phyloP scores from a whole-genome alignment of 2,888 invertebrate species.

The Chromoteleia sp. region DNA sequence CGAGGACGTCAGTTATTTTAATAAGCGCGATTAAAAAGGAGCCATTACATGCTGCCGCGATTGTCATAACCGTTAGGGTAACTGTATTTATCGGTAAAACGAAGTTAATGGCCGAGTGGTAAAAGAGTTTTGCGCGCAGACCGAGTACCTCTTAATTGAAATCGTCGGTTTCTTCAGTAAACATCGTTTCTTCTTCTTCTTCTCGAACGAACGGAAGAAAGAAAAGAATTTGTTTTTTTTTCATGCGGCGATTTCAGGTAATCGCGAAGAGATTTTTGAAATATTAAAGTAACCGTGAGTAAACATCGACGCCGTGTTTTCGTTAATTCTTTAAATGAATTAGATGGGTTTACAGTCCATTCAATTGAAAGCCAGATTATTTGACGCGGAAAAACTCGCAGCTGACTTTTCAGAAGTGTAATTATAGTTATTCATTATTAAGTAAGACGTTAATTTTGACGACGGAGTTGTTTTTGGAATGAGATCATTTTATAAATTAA shows the following conservation, averaged over 20 bases:
- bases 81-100: slow-evolving; percentile 46
- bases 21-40: slow-evolving; percentile 54
- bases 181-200: background rate
- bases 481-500: background rate
- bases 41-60: slow-evolving; percentile 31
- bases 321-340: slow-evolving; percentile 29
- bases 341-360: slow-evolving; percentile 17
- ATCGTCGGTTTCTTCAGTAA: slow-evolving; percentile 18
- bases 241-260: slow-evolving; percentile 6
- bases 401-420: slow-evolving; percentile 10
- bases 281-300: slow-evolving; percentile 13
- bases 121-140: slow-evolving; percentile 26
- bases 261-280: slow-evolving; percentile 14
- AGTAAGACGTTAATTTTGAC: slow-evolving; percentile 5
- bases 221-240: background rate
- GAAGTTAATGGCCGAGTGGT: slow-evolving; percentile 13
- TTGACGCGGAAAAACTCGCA: slow-evolving; percentile 9
- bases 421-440: slow-evolving; percentile 21
- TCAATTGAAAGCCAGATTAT: slow-evolving; percentile 18
- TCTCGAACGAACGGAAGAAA: background rate
- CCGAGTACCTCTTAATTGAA: slow-evolving; percentile 32
- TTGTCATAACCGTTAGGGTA: slow-evolving; percentile 56
- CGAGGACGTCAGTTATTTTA: slow-evolving; percentile 66
- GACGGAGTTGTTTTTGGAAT: background rate
- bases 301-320: background rate